Conservation (phyloP, 2,797 vertebrate species). For the Pelodytes ibericus region DNA sequence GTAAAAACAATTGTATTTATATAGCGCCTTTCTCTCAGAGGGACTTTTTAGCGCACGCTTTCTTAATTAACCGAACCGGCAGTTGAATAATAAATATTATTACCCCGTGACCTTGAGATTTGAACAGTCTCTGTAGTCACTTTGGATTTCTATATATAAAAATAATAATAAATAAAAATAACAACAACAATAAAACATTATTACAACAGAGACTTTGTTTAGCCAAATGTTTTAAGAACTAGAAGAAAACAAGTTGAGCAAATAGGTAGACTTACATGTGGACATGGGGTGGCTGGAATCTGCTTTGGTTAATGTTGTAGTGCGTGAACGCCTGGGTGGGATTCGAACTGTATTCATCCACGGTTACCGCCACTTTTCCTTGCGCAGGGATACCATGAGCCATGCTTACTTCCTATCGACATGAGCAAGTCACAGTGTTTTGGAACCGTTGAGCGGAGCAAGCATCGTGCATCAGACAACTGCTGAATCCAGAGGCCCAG, state of each 20-base stretch:
- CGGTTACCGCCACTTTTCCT: conserved; percentile 93
- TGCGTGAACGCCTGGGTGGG: conserved; percentile 96
- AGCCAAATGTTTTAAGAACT: background rate
- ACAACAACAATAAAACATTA: too few species aligned
- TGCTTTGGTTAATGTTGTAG: conserved; percentile 98
- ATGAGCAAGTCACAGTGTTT: conserved; percentile 90
- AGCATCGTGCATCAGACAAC: conserved; percentile 79
- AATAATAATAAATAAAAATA: too few species aligned
- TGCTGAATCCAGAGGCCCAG: conserved; percentile 61
- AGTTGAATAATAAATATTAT: too few species aligned
- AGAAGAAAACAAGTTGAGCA: background rate
- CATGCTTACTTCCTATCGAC: conserved; percentile 92
- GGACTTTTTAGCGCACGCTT: too few species aligned
- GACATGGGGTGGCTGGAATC: conserved; percentile 95
- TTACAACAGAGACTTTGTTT: background rate
- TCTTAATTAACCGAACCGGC: too few species aligned
- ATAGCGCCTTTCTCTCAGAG: too few species aligned
- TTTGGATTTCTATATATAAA: too few species aligned
- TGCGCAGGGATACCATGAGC: conserved; percentile 93
- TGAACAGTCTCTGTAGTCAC: too few species aligned
- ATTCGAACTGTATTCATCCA: conserved; percentile 98
- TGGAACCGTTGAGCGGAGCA: conserved; percentile 72
- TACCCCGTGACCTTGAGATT: too few species aligned
- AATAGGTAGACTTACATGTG: conserved; percentile 87
- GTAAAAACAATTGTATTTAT: too few species aligned